These are phyloP conservation scores for Noturus placidus DNA, from an alignment of 2,113 vertebrate species.

Conservation along the genomic window DNA sequence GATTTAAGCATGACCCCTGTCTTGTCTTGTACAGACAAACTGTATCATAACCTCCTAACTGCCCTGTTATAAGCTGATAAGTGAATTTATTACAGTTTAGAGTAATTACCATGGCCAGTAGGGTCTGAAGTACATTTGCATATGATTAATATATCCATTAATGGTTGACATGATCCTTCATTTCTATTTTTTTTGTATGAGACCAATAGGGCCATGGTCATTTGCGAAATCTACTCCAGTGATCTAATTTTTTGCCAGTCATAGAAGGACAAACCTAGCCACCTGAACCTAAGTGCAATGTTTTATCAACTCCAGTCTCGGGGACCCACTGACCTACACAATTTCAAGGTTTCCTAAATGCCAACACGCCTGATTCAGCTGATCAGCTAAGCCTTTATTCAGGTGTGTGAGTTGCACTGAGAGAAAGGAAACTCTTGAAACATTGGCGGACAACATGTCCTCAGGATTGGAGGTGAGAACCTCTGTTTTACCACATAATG, in stretches of 20 bases:
- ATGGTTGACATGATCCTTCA: constrained; percentile 26
- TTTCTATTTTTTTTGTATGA: background rate
- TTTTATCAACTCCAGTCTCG: background rate
- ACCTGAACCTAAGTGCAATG: background rate
- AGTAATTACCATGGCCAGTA: constrained; percentile 35
- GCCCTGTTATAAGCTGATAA: constrained; percentile 23
- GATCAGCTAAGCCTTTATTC: background rate
- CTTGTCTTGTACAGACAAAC: constrained; percentile 10
- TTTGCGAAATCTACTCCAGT: constrained; percentile 30
- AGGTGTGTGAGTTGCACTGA: background rate
- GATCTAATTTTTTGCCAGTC: constrained; percentile 37
- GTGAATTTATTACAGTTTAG: constrained; percentile 10
- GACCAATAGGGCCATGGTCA: background rate
- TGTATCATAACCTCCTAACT: constrained; percentile 19
- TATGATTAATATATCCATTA: constrained; percentile 50
- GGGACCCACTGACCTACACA: constrained; percentile 5
- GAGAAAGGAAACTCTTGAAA: background rate
- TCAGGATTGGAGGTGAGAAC: background rate
- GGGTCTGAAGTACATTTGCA: constrained; percentile 42
- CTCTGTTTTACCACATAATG: background rate
- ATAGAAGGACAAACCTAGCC: background rate
- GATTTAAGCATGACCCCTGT: constrained; percentile 9
- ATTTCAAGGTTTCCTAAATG: constrained; percentile 13
- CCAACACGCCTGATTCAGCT: background rate
- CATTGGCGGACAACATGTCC: background rate